Conservation (phyloP, 2,797 vertebrate genomes). For the Anableps anableps region DNA sequence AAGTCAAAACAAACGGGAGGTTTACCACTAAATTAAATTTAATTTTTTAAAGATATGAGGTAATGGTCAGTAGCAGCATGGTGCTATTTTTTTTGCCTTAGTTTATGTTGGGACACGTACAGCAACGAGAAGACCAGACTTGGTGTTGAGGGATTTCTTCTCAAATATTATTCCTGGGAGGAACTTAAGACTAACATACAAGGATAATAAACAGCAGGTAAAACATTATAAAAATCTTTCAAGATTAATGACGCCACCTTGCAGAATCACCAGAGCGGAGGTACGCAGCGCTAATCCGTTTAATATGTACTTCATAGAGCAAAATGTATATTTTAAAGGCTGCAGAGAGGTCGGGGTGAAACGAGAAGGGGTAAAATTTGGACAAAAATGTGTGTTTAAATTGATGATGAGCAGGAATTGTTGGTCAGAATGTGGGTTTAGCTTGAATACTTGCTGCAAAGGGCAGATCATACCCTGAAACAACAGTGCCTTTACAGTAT, state of each 20-base stretch:
- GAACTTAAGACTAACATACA: slow-evolving; percentile 60
- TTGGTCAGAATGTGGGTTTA: slow-evolving; percentile 18
- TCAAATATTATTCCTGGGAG: slow-evolving; percentile 69
- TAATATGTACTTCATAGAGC: slow-evolving; percentile 60
- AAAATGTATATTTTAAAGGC: slow-evolving; percentile 16
- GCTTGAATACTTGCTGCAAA: slow-evolving; percentile 7
- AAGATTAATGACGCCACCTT: slow-evolving; percentile 53
- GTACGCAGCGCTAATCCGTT: slow-evolving; percentile 18
- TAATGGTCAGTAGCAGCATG: slow-evolving; percentile 41
- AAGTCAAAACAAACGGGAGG: slow-evolving; percentile 16
- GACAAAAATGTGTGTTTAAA: slow-evolving; percentile 23
- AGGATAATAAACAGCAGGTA: slow-evolving; percentile 61
- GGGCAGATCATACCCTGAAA: slow-evolving; percentile 5
- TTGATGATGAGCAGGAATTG: background rate
- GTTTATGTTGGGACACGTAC: slow-evolving; percentile 43
- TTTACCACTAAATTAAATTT: slow-evolving; percentile 16
- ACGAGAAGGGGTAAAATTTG: slow-evolving; percentile 12
- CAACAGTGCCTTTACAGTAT: slow-evolving; percentile 14
- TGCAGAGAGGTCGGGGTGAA: slow-evolving; percentile 30
- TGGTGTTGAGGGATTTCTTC: slow-evolving; percentile 38
- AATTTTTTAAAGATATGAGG: slow-evolving; percentile 5
- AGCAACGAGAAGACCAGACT: slow-evolving; percentile 35
- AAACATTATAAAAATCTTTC: slow-evolving; percentile 59
- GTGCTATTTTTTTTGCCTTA: slow-evolving; percentile 30
- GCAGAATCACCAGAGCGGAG: slow-evolving; percentile 25